Evolutionary conservation across 2,797 vertebrate genomes (phyloP), one percentile per base, ranked within the genome.

Genomic region (Australoheros facetus): DNA sequence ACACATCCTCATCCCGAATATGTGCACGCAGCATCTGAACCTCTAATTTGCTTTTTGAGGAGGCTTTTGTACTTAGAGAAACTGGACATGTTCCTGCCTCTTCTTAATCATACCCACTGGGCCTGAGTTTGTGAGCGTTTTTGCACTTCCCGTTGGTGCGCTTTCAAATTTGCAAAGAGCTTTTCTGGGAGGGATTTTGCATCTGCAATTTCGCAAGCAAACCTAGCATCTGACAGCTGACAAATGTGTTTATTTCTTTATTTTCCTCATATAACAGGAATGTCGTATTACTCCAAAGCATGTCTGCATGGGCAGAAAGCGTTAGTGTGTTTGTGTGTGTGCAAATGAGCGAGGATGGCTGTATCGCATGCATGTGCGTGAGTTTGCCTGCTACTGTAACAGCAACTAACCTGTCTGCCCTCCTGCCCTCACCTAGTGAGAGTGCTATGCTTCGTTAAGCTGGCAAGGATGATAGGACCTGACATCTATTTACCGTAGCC

Each of bases 401-500:
- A 56, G 78, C 85, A 14, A 26, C 82, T 83, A 90, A 92, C 92
- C 92, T 80, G 84, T 17, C 58, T 32, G 81, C 85, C 91, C 88
- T 58, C 77, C 1, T 57, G 73, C 87, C 87, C 86, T 90, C 84
- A 90, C 92, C 90, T 87, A 87, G 85, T 53, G 87, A 87, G 90
- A 87, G 84, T 82, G 89, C 78, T 92, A 87, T 42, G 89, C 87
- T 89, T 92, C 77, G 87, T 93, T 92, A 92, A 66, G 88, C 86
- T 82, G 83, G 85, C 89, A 77, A 58, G 82, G 88, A 90, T 91
- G 89, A 94, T 91, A 45, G 76, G 84, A 69, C 72, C 78, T 87
- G 93, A 93, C 93, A 85, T 90, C 78, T 92, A 90, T 94, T 93
- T 92, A 93, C 91, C 26, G 60, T 70, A 69, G 79, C 84, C 85